Percentiles rank a stretch among this genome's conserved stretches.
Conservation (phyloP, 2,888 invertebrate species). For the Pomacea canaliculata region DNA sequence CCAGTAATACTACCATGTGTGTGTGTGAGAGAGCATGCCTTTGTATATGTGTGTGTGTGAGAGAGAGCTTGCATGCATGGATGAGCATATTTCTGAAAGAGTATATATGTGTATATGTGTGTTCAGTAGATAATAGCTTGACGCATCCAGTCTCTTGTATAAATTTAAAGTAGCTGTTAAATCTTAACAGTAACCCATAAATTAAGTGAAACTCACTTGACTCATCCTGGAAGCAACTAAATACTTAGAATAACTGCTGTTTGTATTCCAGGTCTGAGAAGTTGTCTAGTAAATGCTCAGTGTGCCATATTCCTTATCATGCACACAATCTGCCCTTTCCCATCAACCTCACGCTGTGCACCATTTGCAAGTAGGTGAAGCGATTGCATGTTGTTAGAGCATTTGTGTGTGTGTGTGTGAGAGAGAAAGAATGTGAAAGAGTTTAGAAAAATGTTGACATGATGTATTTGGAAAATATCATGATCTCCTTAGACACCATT, state of each 20-base stretch:
- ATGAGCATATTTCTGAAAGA: neutral
- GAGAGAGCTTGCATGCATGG: neutral
- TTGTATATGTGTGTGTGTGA: neutral
- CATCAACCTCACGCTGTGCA: slow-evolving; percentile 81
- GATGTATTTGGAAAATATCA: too few species aligned
- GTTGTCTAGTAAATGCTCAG: slow-evolving; percentile 69
- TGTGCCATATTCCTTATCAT: slow-evolving; percentile 89
- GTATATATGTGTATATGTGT: too few species aligned
- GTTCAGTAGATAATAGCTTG: too few species aligned
- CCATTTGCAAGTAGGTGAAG: slow-evolving; percentile 77
- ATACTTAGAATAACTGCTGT: too few species aligned
- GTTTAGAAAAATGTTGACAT: too few species aligned
- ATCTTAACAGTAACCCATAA: too few species aligned
- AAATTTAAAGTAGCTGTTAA: too few species aligned
- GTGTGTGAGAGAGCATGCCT: neutral
- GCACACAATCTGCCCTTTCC: slow-evolving; percentile 80
- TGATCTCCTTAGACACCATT: too few species aligned
- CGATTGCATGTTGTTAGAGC: neutral
- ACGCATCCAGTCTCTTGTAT: too few species aligned
- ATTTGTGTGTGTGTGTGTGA: slow-evolving; percentile 1
- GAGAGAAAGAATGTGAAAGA: neutral
- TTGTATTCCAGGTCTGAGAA: slow-evolving; percentile 46
- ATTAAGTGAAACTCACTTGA: too few species aligned
- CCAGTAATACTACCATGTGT: neutral
- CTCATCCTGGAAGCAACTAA: too few species aligned